phyloP scores from a whole-genome alignment of 2,888 invertebrate genomes.

The Trichopoda pennipes region DNA sequence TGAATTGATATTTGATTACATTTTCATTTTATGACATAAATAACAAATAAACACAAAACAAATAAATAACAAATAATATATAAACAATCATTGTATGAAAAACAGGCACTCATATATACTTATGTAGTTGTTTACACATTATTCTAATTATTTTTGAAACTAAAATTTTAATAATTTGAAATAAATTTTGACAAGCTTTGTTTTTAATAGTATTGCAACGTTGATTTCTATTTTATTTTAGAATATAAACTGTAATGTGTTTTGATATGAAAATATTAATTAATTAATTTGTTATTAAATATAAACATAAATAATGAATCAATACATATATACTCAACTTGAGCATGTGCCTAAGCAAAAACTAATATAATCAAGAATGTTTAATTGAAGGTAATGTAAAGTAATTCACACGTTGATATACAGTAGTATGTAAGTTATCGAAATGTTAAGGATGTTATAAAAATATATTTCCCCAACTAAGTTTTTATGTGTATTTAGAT shows the following conservation, averaged over 20 bases:
- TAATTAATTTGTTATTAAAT: slow-evolving; percentile 43
- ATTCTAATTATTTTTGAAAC: neutral
- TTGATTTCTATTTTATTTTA: slow-evolving; percentile 26
- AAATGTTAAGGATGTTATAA: neutral
- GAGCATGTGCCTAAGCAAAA: too few relatives aligned
- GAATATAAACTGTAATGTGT: neutral
- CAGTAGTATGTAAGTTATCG: too few relatives aligned
- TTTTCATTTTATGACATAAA: neutral
- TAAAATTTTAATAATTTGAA: neutral
- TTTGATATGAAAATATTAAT: slow-evolving; percentile 43
- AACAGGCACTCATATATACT: too few relatives aligned
- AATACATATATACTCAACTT: too few relatives aligned
- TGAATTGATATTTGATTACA: neutral
- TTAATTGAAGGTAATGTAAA: too few relatives aligned
- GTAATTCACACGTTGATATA: too few relatives aligned
- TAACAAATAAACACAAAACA: too few relatives aligned
- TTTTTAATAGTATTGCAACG: slow-evolving; percentile 19
- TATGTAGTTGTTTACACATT: too few relatives aligned
- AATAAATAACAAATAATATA: too few relatives aligned
- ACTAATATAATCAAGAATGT: too few relatives aligned
- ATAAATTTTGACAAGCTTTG: slow-evolving; percentile 12
- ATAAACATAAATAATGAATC: neutral
- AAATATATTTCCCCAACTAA: neutral
- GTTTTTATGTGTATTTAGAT: neutral
- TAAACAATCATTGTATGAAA: too few relatives aligned